A percentile compares a stretch with the other conserved stretches of the same genome.
phyloP scores from a whole-genome alignment of 53 echinoderm and acorn worm genomes.

The Arbacia lixula region DNA sequence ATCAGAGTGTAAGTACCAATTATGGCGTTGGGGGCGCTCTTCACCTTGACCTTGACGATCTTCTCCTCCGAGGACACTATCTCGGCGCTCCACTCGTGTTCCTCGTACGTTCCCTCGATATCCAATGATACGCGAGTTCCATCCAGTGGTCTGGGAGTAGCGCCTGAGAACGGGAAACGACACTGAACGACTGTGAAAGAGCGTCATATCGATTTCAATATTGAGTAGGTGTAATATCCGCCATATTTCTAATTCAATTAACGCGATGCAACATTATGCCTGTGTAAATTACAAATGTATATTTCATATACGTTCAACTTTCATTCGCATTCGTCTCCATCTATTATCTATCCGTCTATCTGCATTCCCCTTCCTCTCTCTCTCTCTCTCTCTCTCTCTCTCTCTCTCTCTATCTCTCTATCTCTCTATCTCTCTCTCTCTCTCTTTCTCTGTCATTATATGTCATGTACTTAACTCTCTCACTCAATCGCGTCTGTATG shows the following conservation, averaged over 20 bases:
- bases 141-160: neutral
- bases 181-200: too few species aligned
- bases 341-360: neutral
- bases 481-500: neutral
- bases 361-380: neutral
- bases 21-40: constrained; percentile 48
- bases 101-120: neutral
- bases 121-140: neutral
- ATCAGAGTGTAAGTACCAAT: constrained; percentile 68
- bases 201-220: too few species aligned
- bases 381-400: neutral
- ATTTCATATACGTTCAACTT: too few species aligned
- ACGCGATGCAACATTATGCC: too few species aligned
- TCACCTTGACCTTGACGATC: constrained; percentile 1
- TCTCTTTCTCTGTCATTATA: too few species aligned
- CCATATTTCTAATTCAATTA: too few species aligned
- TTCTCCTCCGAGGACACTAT: neutral
- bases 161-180: too few species aligned
- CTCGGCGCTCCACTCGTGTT: constrained; percentile 17
- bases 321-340: neutral
- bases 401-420: neutral
- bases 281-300: too few species aligned
- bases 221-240: too few species aligned
- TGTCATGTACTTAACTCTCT: too few species aligned
- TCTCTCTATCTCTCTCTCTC: neutral